Evolutionary conservation across 2,113 vertebrate genomes (phyloP), one percentile per base, ranked within the genome.

Genomic region (Dinomys branickii): DNA sequence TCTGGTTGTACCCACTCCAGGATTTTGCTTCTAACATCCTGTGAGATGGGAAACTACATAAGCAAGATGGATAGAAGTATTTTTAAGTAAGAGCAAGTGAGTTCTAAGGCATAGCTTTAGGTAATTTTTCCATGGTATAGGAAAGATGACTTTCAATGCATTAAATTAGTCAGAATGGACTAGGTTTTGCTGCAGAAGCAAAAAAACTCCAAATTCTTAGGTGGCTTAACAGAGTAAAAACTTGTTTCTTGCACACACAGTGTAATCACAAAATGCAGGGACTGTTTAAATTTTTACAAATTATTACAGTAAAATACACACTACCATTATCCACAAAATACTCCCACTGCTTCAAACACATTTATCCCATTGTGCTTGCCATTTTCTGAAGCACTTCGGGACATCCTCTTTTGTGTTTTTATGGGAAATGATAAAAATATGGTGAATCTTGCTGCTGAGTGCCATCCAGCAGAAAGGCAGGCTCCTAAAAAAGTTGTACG

Each of bases 171-270:
- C 58, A 97, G 94, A 59, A 75, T 73, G 54, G 33, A 63, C n/a
- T 50, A 81, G n/a, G 33, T 89, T 97, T 96, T 89, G 92, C 67
- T 84, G n/a, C n/a, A 87, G 30, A 3, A 80, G 75, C 26, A 85
- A 94, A 59, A 33, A 86, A 4, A 22, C 17, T 30, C 5, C 54
- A 14, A 85, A 75, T 24, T 59, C 56, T 93, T 11, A 14, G 10
- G 26, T 41, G 5, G 1, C 16, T 78, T 80, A 35, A 22, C 5
- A 28, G 19, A 88, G 4, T 35, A 90, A 38, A 95, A 80, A 16
- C 44, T 52, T 78, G 50, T n/a, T 44, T 59, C 58, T 54, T 19
- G 2, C 30, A 38, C 54, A 33, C 44, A 78, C 44, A 50, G 14
- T 47, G 14, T 50, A 50, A 78, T 78, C 28, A 78, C 75, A 50